Evolutionary conservation across 2,797 vertebrate genomes (phyloP).

Genomic region (Poeciliopsis presidionis): DNA sequence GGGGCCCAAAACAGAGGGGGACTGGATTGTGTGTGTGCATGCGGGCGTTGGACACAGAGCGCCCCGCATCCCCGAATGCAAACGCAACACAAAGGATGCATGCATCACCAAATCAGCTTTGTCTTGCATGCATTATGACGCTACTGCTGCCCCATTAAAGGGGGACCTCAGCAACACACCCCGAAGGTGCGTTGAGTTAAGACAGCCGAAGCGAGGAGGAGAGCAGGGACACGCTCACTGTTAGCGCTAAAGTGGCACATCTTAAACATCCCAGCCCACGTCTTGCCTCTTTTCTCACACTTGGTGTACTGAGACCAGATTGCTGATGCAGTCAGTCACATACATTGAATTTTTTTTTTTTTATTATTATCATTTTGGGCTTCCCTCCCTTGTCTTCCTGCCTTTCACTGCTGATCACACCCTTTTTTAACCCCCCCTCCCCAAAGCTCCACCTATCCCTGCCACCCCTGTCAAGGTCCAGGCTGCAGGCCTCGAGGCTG

Average conservation of each 20-base stretch:
- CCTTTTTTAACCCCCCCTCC: background rate
- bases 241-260: conserved; percentile 30
- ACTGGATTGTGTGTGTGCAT: conserved; percentile 54
- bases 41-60: conserved; percentile 36
- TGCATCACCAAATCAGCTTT: conserved; percentile 78
- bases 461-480: conserved; percentile 49
- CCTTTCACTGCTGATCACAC: conserved; percentile 62
- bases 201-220: conserved; percentile 69
- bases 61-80: conserved; percentile 51
- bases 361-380: conserved; percentile 50
- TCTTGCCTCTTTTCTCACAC: conserved; percentile 6
- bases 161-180: conserved; percentile 50
- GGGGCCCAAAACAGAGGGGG: conserved; percentile 77
- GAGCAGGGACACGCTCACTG: conserved; percentile 41
- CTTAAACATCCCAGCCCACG: conserved; percentile 14
- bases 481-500: conserved; percentile 78
- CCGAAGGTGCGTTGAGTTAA: conserved; percentile 70
- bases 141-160: conserved; percentile 71
- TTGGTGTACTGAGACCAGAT: conserved; percentile 26
- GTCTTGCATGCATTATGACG: conserved; percentile 77
- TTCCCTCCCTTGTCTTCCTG: conserved; percentile 57
- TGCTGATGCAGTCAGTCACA: conserved; percentile 63
- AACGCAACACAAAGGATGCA: conserved; percentile 74
- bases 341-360: conserved; percentile 76
- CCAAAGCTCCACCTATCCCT: conserved; percentile 31